phyloP scores from a whole-genome alignment of 2,888 invertebrate genomes.

The Pterostichus niger region DNA sequence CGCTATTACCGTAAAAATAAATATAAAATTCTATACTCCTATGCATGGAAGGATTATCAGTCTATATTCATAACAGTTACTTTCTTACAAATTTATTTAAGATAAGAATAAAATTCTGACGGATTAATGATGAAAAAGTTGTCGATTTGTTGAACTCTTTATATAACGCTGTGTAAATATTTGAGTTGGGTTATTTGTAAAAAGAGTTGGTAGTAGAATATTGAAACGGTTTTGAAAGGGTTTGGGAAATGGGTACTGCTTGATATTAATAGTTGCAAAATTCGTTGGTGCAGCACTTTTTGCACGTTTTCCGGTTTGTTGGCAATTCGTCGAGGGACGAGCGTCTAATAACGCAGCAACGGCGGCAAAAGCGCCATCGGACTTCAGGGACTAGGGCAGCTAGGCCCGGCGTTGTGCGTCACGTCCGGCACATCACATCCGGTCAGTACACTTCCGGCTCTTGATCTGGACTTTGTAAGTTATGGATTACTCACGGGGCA shows the following conservation, averaged over 20 bases:
- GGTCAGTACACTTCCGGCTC: constrained; percentile 65
- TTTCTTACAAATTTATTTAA: not conserved
- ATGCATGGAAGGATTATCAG: constrained; percentile 2
- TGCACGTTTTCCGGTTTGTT: constrained; percentile 45
- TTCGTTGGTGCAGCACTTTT: constrained; percentile 44
- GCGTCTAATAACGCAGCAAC: constrained; percentile 32
- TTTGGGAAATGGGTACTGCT: not conserved
- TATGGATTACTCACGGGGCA: constrained; percentile 65
- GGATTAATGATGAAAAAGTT: too few species aligned
- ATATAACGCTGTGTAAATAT: not conserved
- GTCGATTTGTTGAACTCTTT: not conserved
- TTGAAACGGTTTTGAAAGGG: not conserved
- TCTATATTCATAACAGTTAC: constrained; percentile 1
- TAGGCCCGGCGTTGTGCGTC: constrained; percentile 18
- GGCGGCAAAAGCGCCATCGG: not conserved
- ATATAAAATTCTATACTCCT: constrained; percentile 17
- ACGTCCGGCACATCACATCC: constrained; percentile 65
- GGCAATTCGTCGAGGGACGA: constrained; percentile 41
- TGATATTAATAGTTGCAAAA: constrained; percentile 48
- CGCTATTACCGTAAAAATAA: not conserved
- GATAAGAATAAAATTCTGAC: not conserved
- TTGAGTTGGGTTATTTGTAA: constrained; percentile 9
- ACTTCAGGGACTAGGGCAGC: constrained; percentile 1
- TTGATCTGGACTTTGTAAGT: constrained; percentile 63
- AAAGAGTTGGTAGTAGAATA: not conserved